phyloP scores from a whole-genome alignment of 2,113 vertebrate genomes.

The Balaeniceps rex region DNA sequence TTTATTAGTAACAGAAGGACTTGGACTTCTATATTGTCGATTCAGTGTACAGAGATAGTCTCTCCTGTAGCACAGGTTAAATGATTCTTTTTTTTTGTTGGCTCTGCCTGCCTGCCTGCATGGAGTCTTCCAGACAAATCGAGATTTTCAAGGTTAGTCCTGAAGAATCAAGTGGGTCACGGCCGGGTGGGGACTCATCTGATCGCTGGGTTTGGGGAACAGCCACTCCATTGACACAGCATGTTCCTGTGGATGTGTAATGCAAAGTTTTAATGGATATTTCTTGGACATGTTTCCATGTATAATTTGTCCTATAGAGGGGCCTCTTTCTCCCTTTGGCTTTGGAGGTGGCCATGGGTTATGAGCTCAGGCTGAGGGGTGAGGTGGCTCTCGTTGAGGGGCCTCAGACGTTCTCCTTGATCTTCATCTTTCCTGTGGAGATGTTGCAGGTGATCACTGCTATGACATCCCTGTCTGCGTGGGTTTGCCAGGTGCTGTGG shows the following conservation, averaged over 20 bases:
- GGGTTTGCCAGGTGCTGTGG: not conserved
- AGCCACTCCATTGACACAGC: rapidly evolving
- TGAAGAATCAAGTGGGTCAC: not conserved
- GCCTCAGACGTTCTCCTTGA: not conserved
- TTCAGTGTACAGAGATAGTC: not conserved
- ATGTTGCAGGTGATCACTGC: not conserved
- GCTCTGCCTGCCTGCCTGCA: not conserved
- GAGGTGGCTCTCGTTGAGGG: not conserved
- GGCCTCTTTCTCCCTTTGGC: not conserved
- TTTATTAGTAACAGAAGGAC: not conserved
- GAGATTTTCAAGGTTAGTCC: not conserved
- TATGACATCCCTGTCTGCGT: not conserved
- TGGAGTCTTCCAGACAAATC: not conserved
- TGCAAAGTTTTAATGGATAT: not conserved
- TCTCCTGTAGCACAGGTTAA: not conserved
- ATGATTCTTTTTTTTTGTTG: not conserved
- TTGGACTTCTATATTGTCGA: not conserved
- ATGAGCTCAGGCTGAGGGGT: not conserved
- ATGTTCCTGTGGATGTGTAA: not conserved
- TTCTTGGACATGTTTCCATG: rapidly evolving
- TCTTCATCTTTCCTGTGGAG: not conserved
- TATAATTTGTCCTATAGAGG: not conserved
- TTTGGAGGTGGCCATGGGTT: not conserved
- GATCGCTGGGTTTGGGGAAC: not conserved
- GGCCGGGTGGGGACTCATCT: not conserved